Percentiles rank a stretch among this genome's conserved stretches.
Conservation (phyloP, 2,113 vertebrate genomes). For the Gopherus evgoodei region DNA sequence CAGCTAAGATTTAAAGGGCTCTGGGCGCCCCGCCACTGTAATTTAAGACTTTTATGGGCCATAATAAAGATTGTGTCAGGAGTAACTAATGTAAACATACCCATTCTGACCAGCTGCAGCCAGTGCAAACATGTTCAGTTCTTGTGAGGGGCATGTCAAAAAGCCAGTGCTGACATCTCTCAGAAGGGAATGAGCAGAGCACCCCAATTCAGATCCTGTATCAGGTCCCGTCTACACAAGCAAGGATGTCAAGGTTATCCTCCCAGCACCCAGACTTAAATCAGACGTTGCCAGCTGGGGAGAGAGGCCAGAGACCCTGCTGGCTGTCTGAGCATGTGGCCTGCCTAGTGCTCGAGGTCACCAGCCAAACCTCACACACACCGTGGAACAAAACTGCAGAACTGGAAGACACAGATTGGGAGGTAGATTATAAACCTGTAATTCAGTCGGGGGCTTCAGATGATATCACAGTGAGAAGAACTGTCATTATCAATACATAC, state of each 20-base stretch:
- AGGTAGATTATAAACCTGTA: constrained; percentile 47
- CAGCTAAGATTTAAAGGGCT: too few relatives aligned
- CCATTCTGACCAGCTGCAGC: rapidly evolving
- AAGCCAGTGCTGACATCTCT: neutral
- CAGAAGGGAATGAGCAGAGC: neutral
- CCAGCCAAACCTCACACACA: constrained; percentile 37
- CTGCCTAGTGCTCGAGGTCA: constrained; percentile 45
- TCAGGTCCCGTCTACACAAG: neutral
- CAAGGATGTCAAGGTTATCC: neutral
- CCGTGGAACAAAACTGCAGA: neutral
- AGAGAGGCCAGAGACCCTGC: constrained; percentile 43
- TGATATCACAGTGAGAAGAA: neutral
- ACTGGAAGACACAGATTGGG: neutral
- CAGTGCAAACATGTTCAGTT: neutral
- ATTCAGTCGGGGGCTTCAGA: constrained; percentile 56
- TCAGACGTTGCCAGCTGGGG: neutral
- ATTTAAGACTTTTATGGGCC: rapidly evolving
- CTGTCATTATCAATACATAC: rapidly evolving
- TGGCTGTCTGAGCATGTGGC: constrained; percentile 22
- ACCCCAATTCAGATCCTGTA: neutral
- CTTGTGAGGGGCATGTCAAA: neutral
- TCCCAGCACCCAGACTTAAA: neutral
- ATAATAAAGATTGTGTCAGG: rapidly evolving
- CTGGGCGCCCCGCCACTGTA: neutral
- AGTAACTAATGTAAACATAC: rapidly evolving